Base-by-base conservation (phyloP, 2,797 vertebrate genomes). In the Phaenicophaeus curvirostris region DNA sequence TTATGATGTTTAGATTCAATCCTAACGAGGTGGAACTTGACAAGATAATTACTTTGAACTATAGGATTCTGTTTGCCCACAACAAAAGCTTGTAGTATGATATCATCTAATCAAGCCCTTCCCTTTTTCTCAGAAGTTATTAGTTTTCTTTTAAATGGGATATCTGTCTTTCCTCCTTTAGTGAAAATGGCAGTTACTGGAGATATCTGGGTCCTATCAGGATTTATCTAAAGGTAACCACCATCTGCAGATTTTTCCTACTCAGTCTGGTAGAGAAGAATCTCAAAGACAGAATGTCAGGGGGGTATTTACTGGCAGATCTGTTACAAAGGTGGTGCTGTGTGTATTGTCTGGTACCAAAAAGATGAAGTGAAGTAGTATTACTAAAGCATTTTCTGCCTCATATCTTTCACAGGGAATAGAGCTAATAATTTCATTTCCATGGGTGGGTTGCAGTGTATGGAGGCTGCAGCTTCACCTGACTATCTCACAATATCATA, bases 11-110 rank as follows among this genome's bases (percentile, higher is more conserved):
- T 95, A 92, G 83, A 94, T 97, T 87, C 77, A 85, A 80, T 93
- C 96, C 94, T 97, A 97, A 97, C 97, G 96, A 97, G 95, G 92
- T 96, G 90, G 96, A 97, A 98, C 97, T 96, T 69, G 95, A 96
- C 96, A 96, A 96, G 96, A 94, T 97, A 97, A 97, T 93, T 92
- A 91, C 94, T 97, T 96, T 95, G 94, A 96, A 96, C 95, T 96
- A 91, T 93, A 96, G 93, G 91, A 96, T 97, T 97, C 95, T 97
- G 90, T 97, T 96, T 97, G 93, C 93, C 94, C 96, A 95, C 95
- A 97, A 97, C 94, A 97, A 95, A 96, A 97, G 95, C 94, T 94
- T 86, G 55, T 80, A 72, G 44, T 81, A 28, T 89, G 85, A 84
- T 95, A 96, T 96, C 78, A 83, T 69, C 78, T 35, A 95, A 96